These are phyloP conservation scores for Hirudo medicinalis DNA, from an alignment of 1,140 invertebrate species.

Conservation along the genomic window DNA sequence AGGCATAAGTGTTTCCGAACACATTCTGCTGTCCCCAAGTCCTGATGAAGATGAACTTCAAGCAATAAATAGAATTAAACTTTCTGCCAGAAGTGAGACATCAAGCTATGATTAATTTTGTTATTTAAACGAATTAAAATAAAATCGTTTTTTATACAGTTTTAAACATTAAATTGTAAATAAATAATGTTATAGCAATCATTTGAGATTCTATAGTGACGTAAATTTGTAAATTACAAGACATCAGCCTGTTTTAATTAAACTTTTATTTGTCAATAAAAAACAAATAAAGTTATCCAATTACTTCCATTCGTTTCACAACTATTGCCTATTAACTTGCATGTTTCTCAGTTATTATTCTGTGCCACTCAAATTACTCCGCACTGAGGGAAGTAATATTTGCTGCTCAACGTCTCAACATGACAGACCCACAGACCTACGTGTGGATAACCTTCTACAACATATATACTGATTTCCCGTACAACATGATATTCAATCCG, in stretches of 20 bases:
- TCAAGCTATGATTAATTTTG: too few relatives aligned
- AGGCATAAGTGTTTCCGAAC: too few relatives aligned
- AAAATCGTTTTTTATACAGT: background rate
- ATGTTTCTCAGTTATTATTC: background rate
- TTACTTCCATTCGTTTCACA: too few relatives aligned
- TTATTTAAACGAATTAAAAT: too few relatives aligned
- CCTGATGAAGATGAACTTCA: background rate
- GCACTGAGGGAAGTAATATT: background rate
- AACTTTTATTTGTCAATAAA: background rate
- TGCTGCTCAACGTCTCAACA: background rate
- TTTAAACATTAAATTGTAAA: background rate
- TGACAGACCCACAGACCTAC: background rate
- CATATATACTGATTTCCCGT: background rate
- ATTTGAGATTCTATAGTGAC: background rate
- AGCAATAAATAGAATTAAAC: background rate
- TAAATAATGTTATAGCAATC: background rate
- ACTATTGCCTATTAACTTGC: background rate
- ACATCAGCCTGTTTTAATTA: background rate
- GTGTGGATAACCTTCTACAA: constrained; percentile 1
- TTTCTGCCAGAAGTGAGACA: too few relatives aligned
- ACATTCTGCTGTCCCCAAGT: too few relatives aligned
- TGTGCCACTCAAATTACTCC: constrained; percentile 8
- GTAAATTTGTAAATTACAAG: background rate
- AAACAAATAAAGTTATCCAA: background rate
- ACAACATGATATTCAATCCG: background rate